Conservation (phyloP, 2,797 vertebrate genomes). For the Monodelphis domestica region DNA sequence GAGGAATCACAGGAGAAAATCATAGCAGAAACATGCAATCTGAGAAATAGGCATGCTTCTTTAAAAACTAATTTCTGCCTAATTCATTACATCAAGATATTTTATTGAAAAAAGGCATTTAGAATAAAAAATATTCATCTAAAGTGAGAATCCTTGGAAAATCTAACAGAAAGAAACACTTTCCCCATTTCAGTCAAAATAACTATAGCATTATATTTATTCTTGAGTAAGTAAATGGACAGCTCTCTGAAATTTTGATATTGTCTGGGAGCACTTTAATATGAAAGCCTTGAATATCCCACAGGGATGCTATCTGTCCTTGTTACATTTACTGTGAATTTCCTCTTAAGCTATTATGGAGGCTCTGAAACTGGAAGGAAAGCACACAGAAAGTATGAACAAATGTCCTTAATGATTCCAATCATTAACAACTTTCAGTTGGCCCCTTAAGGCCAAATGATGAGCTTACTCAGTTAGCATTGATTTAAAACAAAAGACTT, state of each 20-base stretch:
- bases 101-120: constrained; percentile 36
- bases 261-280: background rate
- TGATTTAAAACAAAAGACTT: constrained; percentile 56
- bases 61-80: constrained; percentile 29
- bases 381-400: constrained; percentile 20
- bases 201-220: constrained; percentile 15
- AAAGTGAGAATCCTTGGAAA: constrained; percentile 9
- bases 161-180: constrained; percentile 10
- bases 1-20: constrained; percentile 6
- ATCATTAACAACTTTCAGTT: constrained; percentile 55
- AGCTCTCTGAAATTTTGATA: constrained; percentile 5
- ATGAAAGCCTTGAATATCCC: constrained; percentile 4
- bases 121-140: background rate
- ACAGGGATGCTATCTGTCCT: background rate
- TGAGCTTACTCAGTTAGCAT: constrained; percentile 57
- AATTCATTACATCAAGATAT: constrained; percentile 4
- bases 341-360: constrained; percentile 21
- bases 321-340: constrained; percentile 18
- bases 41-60: constrained; percentile 13
- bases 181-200: constrained; percentile 19
- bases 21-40: background rate
- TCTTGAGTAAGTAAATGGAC: constrained; percentile 7
- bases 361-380: background rate
- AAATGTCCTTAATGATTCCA: constrained; percentile 58
- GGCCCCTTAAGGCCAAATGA: constrained; percentile 43